Base-by-base conservation (phyloP, 1,140 invertebrate species). In the Drosophila grimshawi region DNA sequence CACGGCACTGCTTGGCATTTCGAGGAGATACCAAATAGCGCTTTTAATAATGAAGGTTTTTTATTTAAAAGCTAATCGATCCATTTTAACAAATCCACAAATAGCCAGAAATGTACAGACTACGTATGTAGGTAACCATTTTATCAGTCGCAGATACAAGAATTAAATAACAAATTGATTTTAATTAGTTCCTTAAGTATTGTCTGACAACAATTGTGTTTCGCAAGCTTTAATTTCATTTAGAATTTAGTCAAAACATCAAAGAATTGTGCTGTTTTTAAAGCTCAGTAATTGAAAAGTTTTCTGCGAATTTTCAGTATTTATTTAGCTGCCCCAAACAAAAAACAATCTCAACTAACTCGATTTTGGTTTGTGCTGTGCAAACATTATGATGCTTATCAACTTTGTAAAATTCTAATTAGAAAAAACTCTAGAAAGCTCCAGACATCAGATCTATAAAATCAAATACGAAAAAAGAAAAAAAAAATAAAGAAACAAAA, bases 111-210 rank as follows among this genome's bases (percentile, higher is more conserved):
- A 41, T 65, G 61, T 72, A 59, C 33, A 65, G 45, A 64, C 29
- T 52, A 57, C 29, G 10, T 3, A n/a, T 43, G 10, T 60, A 46
- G 57, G 41, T 51, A 49, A 61, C 7, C n/a, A 37, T 49, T 48
- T 49, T 35, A 48, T 35, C 29, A n/a, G n/a, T 35, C 27, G 29
- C n/a, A 48, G 8, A 41, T 7, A 8, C 39, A 60, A 41, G 29
- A 65, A 61, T 52, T 51, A 51, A 60, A 73, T 32, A 81, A 71
- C 32, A 19, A 41, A 51, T n/a, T 82, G 19, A 19, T 78, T 63
- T 43, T 51, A 43, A 68, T 71, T 86, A 88, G 82, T 86, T 86
- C 82, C 82, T 86, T 69, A 78, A 71, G 64, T 73, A 69, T 77
- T 77, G 67, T 82, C 69, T 74, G 73, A 78, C 68, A 64, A 75